Evolutionary conservation across 2,797 vertebrate genomes (phyloP).

Genomic region (Takifugu rubripes): DNA sequence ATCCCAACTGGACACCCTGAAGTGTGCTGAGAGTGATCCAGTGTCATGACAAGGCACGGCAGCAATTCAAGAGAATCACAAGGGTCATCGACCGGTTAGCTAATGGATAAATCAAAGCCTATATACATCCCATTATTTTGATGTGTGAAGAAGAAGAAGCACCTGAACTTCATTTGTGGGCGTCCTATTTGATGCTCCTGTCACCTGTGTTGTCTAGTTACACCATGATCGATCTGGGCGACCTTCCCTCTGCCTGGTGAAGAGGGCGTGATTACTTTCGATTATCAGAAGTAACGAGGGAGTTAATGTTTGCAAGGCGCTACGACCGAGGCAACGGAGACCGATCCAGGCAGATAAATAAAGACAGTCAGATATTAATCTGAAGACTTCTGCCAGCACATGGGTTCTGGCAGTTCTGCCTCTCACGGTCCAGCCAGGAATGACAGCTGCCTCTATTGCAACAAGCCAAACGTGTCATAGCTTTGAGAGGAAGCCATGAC

Average conservation of each 20-base stretch:
- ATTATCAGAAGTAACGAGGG: background rate
- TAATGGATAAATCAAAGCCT: conserved; percentile 10
- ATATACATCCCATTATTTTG: background rate
- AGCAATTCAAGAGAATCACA: background rate
- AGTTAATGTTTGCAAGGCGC: conserved; percentile 14
- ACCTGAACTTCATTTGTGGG: too few relatives aligned
- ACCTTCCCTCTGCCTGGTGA: conserved; percentile 1
- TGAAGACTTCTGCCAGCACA: conserved; percentile 39
- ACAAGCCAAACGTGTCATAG: conserved; percentile 3
- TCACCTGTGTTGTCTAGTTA: too few relatives aligned
- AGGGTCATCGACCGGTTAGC: conserved; percentile 27
- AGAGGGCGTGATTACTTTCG: too few relatives aligned
- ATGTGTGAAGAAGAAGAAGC: too few relatives aligned
- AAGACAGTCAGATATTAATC: conserved; percentile 52
- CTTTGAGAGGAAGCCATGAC: background rate
- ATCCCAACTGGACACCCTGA: conserved; percentile 22
- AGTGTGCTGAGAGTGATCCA: conserved; percentile 28
- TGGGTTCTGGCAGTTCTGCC: conserved; percentile 53
- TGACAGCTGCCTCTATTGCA: conserved; percentile 15
- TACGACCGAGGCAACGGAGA: background rate
- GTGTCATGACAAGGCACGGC: conserved; percentile 8
- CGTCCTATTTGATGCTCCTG: too few relatives aligned
- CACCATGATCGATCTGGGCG: too few relatives aligned
- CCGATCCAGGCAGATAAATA: conserved; percentile 30
- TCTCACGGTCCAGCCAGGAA: conserved; percentile 25